Evolutionary conservation across 2,113 vertebrate genomes (phyloP).

Genomic region (Falco punctatus): DNA sequence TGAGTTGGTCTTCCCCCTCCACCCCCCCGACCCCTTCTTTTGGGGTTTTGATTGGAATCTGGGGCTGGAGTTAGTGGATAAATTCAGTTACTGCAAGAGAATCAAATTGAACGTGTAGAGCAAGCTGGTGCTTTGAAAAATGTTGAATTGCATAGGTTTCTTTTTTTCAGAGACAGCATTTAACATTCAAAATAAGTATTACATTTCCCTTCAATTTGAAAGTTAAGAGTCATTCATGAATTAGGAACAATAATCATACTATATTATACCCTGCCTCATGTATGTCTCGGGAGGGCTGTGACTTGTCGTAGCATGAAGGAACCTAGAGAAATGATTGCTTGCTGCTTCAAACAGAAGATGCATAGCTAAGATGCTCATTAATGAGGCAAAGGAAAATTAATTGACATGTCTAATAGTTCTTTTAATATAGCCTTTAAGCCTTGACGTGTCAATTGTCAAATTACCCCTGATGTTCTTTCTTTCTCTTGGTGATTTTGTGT

Average conservation of each 20-base stretch:
- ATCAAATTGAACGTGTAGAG: background rate
- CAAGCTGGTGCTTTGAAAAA: slow-evolving; percentile 12
- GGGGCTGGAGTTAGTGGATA: background rate
- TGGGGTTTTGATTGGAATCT: background rate
- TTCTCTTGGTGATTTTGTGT: background rate
- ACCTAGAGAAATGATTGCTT: slow-evolving; percentile 46
- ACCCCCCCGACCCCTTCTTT: background rate
- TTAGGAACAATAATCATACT: slow-evolving; percentile 29
- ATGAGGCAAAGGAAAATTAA: slow-evolving; percentile 64
- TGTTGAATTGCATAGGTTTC: background rate
- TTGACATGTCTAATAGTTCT: slow-evolving; percentile 43
- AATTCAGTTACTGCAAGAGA: background rate
- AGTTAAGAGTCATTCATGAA: slow-evolving; percentile 27
- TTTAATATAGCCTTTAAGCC: slow-evolving; percentile 50
- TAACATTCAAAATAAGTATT: slow-evolving; percentile 27
- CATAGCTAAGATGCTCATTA: slow-evolving; percentile 44
- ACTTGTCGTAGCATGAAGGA: slow-evolving; percentile 50
- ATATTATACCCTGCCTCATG: background rate
- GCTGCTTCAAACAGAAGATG: slow-evolving; percentile 48
- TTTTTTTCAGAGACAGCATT: background rate
- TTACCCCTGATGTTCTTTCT: background rate
- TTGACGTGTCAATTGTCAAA: slow-evolving; percentile 49
- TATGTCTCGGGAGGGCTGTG: slow-evolving; percentile 3
- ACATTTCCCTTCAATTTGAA: slow-evolving; percentile 26
- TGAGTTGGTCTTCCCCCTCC: background rate